phyloP scores from a whole-genome alignment of 2,888 invertebrate genomes.

The Drosophila anomelani region DNA sequence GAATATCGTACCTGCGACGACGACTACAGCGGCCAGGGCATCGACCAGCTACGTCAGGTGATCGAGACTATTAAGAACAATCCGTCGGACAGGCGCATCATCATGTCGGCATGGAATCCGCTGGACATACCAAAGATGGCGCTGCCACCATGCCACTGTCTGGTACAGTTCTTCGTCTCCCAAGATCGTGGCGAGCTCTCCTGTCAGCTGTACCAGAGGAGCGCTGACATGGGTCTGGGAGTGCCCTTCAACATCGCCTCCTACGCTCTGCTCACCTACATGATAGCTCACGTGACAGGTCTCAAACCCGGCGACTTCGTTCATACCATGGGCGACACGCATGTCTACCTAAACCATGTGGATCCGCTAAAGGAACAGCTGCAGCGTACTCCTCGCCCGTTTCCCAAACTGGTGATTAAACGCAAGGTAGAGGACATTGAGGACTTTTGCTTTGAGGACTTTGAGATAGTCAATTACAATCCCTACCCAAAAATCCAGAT shows the following conservation, averaged over 20 bases:
- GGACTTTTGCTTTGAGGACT: slow-evolving; percentile 94
- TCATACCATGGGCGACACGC: slow-evolving; percentile 97
- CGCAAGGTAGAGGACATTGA: slow-evolving; percentile 91
- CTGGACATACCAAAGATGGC: slow-evolving; percentile 95
- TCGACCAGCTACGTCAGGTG: slow-evolving; percentile 94
- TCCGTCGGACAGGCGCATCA: slow-evolving; percentile 94
- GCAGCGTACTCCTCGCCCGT: slow-evolving; percentile 90
- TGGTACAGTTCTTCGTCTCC: slow-evolving; percentile 96
- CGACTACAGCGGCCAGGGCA: slow-evolving; percentile 93
- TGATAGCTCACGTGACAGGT: slow-evolving; percentile 98
- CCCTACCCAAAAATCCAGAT: slow-evolving; percentile 96
- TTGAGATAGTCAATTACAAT: slow-evolving; percentile 92
- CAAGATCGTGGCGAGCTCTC: slow-evolving; percentile 90
- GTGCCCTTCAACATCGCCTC: slow-evolving; percentile 99
- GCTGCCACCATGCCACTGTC: slow-evolving; percentile 97
- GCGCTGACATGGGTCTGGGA: slow-evolving; percentile 99
- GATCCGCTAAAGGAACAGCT: slow-evolving; percentile 93
- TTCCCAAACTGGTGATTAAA: slow-evolving; percentile 92
- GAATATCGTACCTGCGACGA: slow-evolving; percentile 92
- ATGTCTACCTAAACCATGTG: slow-evolving; percentile 96
- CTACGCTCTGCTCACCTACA: slow-evolving; percentile 95
- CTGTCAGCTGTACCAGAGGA: slow-evolving; percentile 97
- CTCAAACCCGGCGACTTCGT: slow-evolving; percentile 96
- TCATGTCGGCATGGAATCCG: slow-evolving; percentile 98
- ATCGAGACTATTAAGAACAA: slow-evolving; percentile 92